A percentile compares a stretch with the other conserved stretches of the same genome.
These are phyloP conservation scores for Mechanitis mazaeus DNA, from an alignment of 2,888 invertebrate species.

Conservation along the genomic window DNA sequence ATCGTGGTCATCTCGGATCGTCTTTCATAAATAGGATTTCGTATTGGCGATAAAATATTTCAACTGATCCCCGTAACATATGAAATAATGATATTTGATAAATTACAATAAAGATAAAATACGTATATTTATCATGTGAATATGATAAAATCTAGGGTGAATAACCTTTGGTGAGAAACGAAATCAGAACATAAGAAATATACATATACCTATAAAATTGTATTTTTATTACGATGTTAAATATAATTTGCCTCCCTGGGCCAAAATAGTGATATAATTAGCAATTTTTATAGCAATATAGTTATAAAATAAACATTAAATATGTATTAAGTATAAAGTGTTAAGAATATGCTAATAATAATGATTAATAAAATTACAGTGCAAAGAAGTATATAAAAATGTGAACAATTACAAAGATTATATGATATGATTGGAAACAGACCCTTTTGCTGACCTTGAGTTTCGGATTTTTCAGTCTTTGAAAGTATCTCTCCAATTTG, in stretches of 20 bases:
- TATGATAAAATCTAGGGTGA: background rate
- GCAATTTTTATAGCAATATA: slow-evolving; percentile 3
- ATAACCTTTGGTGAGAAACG: no score
- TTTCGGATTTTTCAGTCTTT: slow-evolving; percentile 93
- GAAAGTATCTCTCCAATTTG: slow-evolving; percentile 97
- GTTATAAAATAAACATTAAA: background rate
- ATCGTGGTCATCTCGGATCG: no score
- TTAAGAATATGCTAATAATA: no score
- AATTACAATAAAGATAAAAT: no score
- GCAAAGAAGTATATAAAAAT: no score
- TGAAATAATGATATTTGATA: no score
- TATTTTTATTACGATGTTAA: background rate
- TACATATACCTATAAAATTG: background rate
- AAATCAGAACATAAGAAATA: no score
- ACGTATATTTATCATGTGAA: background rate
- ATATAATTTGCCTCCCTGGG: background rate
- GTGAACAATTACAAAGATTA: slow-evolving; percentile 2
- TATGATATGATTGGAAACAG: slow-evolving; percentile 64
- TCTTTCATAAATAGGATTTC: no score
- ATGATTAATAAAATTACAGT: no score
- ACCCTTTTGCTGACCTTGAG: slow-evolving; percentile 80
- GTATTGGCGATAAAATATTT: no score
- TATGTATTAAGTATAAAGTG: background rate
- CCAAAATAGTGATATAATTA: background rate
- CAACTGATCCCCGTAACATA: no score